These are phyloP conservation scores for Heliangelus exortis DNA, from an alignment of 2,797 vertebrate species.

Conservation along the genomic window DNA sequence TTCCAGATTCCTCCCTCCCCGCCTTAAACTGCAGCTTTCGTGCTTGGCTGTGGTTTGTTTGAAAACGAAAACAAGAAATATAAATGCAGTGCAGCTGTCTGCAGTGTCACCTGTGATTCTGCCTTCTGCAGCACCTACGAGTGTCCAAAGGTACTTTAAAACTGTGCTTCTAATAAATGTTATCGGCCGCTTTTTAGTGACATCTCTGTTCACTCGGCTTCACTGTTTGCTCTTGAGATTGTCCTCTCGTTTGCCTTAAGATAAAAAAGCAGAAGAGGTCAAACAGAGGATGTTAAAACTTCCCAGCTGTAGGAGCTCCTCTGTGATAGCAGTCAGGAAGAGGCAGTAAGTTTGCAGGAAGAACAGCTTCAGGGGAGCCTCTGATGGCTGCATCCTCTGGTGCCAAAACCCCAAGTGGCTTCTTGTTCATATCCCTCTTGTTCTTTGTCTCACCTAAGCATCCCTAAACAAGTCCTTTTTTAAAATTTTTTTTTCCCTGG, in stretches of 20 bases:
- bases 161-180: neutral
- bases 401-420: neutral
- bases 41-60: neutral
- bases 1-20: neutral
- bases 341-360: neutral
- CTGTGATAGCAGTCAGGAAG: neutral
- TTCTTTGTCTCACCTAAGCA: neutral
- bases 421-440: neutral
- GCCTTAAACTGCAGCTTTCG: neutral
- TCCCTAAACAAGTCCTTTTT: neutral
- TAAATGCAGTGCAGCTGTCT: neutral
- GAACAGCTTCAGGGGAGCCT: neutral
- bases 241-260: neutral
- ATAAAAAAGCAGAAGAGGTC: conserved; percentile 5
- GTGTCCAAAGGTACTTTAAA: neutral
- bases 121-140: neutral
- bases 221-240: neutral
- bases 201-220: neutral
- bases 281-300: neutral
- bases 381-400: neutral
- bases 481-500: neutral
- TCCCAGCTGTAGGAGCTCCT: neutral
- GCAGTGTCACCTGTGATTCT: neutral
- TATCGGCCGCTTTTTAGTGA: neutral
- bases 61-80: neutral